Evolutionary conservation across 1,140 invertebrate genomes (phyloP), one percentile per base, ranked within the genome.

Genomic region (Drosophila nasuta): DNA sequence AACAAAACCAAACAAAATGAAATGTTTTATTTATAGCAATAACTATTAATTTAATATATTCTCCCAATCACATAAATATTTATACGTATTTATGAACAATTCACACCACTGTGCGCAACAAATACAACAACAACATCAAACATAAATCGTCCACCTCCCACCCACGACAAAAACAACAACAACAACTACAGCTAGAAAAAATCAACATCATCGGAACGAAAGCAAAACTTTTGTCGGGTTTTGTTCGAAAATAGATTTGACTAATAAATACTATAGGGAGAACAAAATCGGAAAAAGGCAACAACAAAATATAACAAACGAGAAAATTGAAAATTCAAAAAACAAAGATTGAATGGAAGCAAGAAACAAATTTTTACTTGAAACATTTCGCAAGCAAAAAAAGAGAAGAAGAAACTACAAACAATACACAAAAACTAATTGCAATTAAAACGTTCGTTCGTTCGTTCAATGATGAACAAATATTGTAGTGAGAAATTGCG

Each of bases 161-260:
- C 52, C 6, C 11, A 52, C n/a, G 1, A 41, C 11, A 51, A n/a
- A 0, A 51, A 46, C 64, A 73, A 59, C 59, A 73, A 59, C 59
- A 73, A 59, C 66, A 60, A 62, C 65, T 15, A 70, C 33, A 17
- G 62, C 74, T 28, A 64, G 45, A 67, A 52, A 58, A 74, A 60
- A 74, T 64, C 75, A 57, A 68, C 63, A 63, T 60, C 52, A 69
- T 25, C 20, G 20, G 65, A 59, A 72, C 65, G 68, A 77, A 79
- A 49, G 69, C 51, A 57, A 59, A 64, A 72, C 46, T 66, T 56
- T 81, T 89, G 70, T 78, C 83, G 77, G 60, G 20, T 25, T 70
- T 71, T 62, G 66, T 82, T 91, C 83, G 79, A 91, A 91, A 91
- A 91, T 91, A 91, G 88, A 87, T 85, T 91, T 91, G 88, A 88